Evolutionary conservation across 1,140 invertebrate species (phyloP).

Genomic region (Procambarus clarkii): DNA sequence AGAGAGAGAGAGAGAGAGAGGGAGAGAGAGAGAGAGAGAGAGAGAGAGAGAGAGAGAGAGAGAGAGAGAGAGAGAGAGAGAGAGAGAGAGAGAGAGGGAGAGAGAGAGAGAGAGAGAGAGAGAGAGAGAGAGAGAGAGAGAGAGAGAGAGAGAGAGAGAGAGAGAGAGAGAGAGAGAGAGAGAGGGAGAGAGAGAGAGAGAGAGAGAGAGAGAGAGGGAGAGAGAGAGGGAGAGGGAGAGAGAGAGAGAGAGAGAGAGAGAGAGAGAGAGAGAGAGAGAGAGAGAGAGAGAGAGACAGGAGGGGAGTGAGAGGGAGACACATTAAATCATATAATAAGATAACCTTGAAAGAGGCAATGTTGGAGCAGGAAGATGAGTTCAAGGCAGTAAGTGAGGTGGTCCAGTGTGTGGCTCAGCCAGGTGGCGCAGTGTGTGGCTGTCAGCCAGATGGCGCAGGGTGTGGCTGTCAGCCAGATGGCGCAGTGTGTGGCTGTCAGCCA

Average conservation of each 20-base stretch:
- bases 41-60: neutral
- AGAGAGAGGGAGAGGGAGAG: neutral
- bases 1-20: neutral
- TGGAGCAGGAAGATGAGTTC: too few relatives aligned
- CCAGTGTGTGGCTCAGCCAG: too few relatives aligned
- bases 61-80: neutral
- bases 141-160: neutral
- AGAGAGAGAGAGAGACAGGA: neutral
- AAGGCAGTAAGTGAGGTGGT: too few relatives aligned
- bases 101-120: neutral
- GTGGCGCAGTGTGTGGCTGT: too few relatives aligned
- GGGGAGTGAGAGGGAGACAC: neutral
- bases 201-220: neutral
- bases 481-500: too few relatives aligned
- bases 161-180: neutral
- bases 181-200: neutral
- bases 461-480: too few relatives aligned
- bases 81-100: neutral
- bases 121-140: neutral
- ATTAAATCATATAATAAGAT: neutral
- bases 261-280: neutral
- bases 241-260: neutral
- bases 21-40: neutral
- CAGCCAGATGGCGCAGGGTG: too few relatives aligned
- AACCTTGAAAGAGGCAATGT: too few relatives aligned